Evolutionary conservation across 1,140 invertebrate species (phyloP).

Genomic region (Pseudomyrmex pallidus): DNA sequence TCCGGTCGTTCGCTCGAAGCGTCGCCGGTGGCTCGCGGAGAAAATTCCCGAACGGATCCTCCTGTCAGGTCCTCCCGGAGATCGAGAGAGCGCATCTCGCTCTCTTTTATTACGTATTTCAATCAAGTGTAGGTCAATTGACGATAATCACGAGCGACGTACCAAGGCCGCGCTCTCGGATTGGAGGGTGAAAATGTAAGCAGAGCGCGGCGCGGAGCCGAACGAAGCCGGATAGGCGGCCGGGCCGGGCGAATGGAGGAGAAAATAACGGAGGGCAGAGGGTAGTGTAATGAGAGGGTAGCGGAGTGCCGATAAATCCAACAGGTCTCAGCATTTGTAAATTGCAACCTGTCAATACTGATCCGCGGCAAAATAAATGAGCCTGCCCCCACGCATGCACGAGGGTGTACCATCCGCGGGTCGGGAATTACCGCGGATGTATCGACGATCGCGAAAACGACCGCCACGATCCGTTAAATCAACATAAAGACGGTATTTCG

Average conservation of each 20-base stretch:
- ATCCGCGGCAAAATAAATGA: conserved; percentile 81
- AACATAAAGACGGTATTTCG: conserved; percentile 59
- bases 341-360: conserved; percentile 85
- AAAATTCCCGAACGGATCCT: conserved; percentile 57
- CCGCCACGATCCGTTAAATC: conserved; percentile 68
- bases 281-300: conserved; percentile 85
- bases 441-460: conserved; percentile 20
- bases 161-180: conserved; percentile 73
- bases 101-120: conserved; percentile 74
- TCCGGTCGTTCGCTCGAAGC: conserved; percentile 30
- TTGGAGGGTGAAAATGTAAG: conserved; percentile 79
- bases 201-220: conserved; percentile 6
- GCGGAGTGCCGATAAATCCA: conserved; percentile 85
- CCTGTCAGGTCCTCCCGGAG: conserved; percentile 17
- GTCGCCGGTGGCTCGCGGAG: conserved; percentile 52
- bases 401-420: conserved; percentile 55
- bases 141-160: conserved; percentile 73
- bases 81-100: conserved; percentile 3
- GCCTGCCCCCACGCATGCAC: conserved; percentile 78
- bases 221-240: neutral
- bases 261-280: conserved; percentile 72
- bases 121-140: conserved; percentile 74
- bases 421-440: conserved; percentile 60
- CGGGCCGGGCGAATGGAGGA: conserved; percentile 14
- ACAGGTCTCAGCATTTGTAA: conserved; percentile 85